phyloP scores from a whole-genome alignment of 2,888 invertebrate genomes.

The Resseliella maxima region DNA sequence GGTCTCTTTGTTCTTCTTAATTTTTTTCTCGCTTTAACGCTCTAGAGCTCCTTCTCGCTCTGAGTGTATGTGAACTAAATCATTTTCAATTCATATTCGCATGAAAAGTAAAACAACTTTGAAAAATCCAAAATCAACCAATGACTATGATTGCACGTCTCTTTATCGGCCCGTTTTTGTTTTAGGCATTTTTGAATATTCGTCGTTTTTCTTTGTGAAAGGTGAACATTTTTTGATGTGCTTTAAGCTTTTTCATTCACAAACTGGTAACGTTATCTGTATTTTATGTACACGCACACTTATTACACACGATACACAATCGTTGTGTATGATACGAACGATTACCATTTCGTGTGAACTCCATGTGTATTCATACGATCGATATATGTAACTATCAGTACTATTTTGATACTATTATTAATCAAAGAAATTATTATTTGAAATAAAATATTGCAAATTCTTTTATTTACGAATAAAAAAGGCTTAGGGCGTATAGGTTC shows the following conservation, averaged over 20 bases:
- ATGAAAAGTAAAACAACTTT: background rate
- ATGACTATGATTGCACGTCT: background rate
- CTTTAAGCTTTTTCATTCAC: background rate
- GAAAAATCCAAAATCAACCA: background rate
- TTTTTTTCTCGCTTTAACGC: too few species aligned
- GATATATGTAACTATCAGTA: background rate
- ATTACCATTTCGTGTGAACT: background rate
- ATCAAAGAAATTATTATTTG: too few species aligned
- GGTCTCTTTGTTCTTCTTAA: too few species aligned
- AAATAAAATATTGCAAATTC: too few species aligned
- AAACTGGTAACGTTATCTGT: background rate
- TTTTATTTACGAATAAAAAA: too few species aligned
- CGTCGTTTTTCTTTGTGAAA: background rate
- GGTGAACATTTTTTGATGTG: constrained; percentile 16
- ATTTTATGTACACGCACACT: background rate
- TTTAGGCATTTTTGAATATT: background rate
- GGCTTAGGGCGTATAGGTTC: too few species aligned
- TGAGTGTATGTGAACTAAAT: background rate
- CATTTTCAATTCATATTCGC: background rate
- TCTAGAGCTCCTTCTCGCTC: too few species aligned
- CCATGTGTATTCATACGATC: background rate
- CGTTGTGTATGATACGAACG: background rate
- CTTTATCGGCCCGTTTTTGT: background rate
- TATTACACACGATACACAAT: background rate
- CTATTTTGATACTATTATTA: background rate